phyloP scores from a whole-genome alignment of 2,888 invertebrate species.

The Poecilobothrus nobilitatus region DNA sequence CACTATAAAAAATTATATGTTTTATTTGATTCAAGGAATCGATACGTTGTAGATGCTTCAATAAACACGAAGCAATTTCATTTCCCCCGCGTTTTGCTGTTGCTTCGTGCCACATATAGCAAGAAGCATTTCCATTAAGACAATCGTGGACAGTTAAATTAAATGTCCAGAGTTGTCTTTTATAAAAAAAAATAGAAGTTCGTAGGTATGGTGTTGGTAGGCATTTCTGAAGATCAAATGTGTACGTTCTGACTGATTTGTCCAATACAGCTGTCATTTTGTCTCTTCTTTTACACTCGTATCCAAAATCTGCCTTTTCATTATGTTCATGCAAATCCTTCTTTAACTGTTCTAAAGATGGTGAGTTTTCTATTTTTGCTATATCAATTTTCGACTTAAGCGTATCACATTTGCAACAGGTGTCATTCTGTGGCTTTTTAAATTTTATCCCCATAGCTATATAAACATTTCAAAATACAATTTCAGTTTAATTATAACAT shows the following conservation, averaged over 20 bases:
- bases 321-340: no score
- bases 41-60: neutral
- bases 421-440: no score
- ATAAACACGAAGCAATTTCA: neutral
- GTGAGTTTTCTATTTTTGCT: no score
- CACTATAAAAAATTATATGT: neutral
- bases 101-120: slow-evolving; percentile 1
- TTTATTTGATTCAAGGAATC: neutral
- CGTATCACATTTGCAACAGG: no score
- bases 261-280: neutral
- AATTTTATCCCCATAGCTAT: no score
- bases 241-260: neutral
- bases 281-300: no score
- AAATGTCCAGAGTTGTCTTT: neutral
- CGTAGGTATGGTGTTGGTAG: neutral
- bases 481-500: no score
- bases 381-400: no score
- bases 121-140: neutral
- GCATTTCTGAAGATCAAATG: neutral
- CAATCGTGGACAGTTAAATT: neutral
- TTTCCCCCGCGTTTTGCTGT: neutral
- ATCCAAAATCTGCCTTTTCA: no score
- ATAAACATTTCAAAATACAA: no score
- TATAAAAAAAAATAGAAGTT: neutral
- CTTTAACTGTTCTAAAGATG: no score